Percentiles rank a stretch among this genome's conserved stretches.
phyloP scores from a whole-genome alignment of 1,140 invertebrate species.

The Chelonus insularis region DNA sequence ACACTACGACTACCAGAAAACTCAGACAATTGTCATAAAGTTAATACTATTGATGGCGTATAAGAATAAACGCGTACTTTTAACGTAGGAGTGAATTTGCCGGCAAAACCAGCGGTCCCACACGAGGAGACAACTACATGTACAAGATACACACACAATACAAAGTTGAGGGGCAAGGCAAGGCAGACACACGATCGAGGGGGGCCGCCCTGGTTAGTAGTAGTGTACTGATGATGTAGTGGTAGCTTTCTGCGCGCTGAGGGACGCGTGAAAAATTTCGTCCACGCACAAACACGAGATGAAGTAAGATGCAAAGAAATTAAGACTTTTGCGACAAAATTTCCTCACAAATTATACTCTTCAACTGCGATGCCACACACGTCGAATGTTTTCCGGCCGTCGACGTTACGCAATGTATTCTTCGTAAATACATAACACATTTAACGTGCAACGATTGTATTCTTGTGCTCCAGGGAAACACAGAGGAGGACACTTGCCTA shows the following conservation, averaged over 20 bases:
- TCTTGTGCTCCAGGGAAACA: background rate
- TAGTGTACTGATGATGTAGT: background rate
- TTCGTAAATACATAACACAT: constrained; percentile 35
- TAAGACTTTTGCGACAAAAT: background rate
- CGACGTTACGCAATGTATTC: constrained; percentile 35
- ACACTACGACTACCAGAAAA: background rate
- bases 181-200: constrained; percentile 8
- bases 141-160: background rate
- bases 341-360: no score
- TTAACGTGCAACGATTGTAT: constrained; percentile 12
- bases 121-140: constrained; percentile 9
- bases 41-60: background rate
- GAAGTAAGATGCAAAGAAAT: constrained; percentile 10
- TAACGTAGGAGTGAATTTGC: constrained; percentile 21
- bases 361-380: constrained; percentile 25
- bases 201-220: constrained; percentile 10
- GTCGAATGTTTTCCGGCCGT: constrained; percentile 24
- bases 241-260: constrained; percentile 21
- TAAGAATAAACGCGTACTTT: constrained; percentile 18
- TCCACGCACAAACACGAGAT: background rate
- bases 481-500: background rate
- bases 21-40: background rate
- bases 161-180: constrained; percentile 4
- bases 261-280: constrained; percentile 25
- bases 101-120: constrained; percentile 24